These are phyloP conservation scores for Coregonus clupeaformis DNA, from an alignment of 2,113 vertebrate species.

Conservation along the genomic window DNA sequence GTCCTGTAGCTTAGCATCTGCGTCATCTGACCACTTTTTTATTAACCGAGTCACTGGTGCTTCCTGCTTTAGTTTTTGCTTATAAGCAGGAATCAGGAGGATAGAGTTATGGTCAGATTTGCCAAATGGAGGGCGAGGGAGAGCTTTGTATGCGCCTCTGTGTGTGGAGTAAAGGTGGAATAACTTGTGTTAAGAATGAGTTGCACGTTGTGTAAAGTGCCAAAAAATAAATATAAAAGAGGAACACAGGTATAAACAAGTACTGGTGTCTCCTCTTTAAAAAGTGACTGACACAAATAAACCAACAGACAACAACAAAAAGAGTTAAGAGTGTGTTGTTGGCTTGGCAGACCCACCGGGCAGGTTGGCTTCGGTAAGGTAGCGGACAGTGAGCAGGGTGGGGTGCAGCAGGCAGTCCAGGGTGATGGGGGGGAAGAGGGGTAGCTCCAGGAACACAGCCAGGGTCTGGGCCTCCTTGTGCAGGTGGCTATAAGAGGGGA, in stretches of 20 bases:
- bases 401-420: constrained; percentile 84
- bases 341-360: constrained; percentile 75
- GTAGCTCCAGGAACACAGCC: constrained; percentile 76
- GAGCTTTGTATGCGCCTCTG: no score
- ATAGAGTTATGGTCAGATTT: no score
- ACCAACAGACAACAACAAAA: background rate
- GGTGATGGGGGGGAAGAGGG: constrained; percentile 83
- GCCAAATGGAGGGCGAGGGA: no score
- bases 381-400: constrained; percentile 81
- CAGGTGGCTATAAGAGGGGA: constrained; percentile 79
- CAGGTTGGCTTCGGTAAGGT: constrained; percentile 87
- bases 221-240: background rate
- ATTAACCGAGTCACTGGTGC: no score
- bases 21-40: no score
- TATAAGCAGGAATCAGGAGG: no score
- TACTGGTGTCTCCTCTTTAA: background rate
- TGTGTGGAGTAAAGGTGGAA: no score
- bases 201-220: background rate
- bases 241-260: background rate
- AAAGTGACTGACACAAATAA: background rate
- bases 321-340: background rate
- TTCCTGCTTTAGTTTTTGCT: no score
- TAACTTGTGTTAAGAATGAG: background rate
- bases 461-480: constrained; percentile 70
- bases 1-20: no score